phyloP scores from a whole-genome alignment of 2,888 invertebrate species.

The Elysia crispata region DNA sequence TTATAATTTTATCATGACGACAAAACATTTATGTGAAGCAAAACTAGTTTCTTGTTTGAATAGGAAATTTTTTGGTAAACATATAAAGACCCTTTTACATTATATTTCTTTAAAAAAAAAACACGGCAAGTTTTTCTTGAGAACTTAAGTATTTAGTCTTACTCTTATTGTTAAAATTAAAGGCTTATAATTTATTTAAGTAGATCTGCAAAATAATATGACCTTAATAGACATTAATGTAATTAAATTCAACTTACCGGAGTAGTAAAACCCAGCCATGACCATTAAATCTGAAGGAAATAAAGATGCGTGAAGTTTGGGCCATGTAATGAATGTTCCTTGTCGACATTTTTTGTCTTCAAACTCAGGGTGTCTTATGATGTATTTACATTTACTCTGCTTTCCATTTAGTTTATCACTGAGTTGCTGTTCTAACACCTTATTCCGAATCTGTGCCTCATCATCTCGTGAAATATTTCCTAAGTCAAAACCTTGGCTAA shows the following conservation, averaged over 20 bases:
- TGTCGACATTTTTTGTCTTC: conserved; percentile 40
- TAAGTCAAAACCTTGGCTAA: conserved; percentile 48
- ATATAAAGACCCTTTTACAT: too few relatives aligned
- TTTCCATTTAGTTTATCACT: not conserved
- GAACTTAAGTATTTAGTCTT: too few relatives aligned
- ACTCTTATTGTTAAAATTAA: too few relatives aligned
- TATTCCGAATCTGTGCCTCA: conserved; percentile 37
- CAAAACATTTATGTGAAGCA: too few relatives aligned
- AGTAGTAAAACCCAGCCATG: conserved; percentile 47
- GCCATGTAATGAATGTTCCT: conserved; percentile 50
- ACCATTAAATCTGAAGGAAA: conserved; percentile 41
- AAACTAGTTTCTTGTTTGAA: too few relatives aligned
- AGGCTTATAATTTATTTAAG: too few relatives aligned
- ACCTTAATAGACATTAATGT: not conserved
- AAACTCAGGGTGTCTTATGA: conserved; percentile 45
- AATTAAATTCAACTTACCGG: conserved; percentile 43
- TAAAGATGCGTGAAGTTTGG: conserved; percentile 41
- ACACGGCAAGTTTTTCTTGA: too few relatives aligned
- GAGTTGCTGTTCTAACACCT: conserved; percentile 5
- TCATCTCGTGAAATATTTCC: conserved; percentile 46
- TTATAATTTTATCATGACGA: too few relatives aligned
- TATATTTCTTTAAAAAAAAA: too few relatives aligned
- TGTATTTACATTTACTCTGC: conserved; percentile 15
- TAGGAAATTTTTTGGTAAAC: too few relatives aligned
- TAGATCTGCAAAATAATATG: not conserved